These are phyloP conservation scores for Sitobion miscanthi DNA, from an alignment of 1,140 invertebrate genomes.

Conservation along the genomic window DNA sequence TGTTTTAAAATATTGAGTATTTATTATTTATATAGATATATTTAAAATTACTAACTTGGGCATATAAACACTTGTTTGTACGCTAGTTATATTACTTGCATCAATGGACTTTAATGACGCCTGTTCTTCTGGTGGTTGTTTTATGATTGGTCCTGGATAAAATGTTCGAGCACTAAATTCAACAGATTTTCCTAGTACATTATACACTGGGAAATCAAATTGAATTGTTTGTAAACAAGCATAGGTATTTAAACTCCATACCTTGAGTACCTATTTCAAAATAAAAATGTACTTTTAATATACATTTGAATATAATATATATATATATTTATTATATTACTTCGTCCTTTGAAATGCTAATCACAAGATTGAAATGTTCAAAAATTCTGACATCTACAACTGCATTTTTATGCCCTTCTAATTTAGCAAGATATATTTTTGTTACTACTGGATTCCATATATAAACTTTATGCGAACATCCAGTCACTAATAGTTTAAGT, in stretches of 20 bases:
- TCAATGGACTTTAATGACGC: constrained; percentile 49
- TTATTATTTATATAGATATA: background rate
- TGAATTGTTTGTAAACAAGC: constrained; percentile 65
- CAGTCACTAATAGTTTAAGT: constrained; percentile 65
- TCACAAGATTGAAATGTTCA: constrained; percentile 62
- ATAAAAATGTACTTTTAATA: background rate
- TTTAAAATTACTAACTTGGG: background rate
- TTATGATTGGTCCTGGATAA: constrained; percentile 64
- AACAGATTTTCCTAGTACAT: constrained; percentile 62
- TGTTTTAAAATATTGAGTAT: background rate
- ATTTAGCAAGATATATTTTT: constrained; percentile 60
- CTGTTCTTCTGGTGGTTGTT: constrained; percentile 47
- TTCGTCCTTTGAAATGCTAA: constrained; percentile 65
- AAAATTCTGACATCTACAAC: constrained; percentile 65
- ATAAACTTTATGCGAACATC: constrained; percentile 64
- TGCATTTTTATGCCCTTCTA: constrained; percentile 61
- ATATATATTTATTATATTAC: constrained; percentile 60
- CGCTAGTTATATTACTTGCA: constrained; percentile 43
- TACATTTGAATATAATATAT: background rate
- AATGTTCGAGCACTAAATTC: constrained; percentile 66
- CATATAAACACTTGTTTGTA: constrained; percentile 38
- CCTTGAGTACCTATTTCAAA: constrained; percentile 63
- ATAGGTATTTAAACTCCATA: constrained; percentile 67
- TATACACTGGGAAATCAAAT: constrained; percentile 66
- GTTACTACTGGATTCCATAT: constrained; percentile 65